Evolutionary conservation across 2,888 invertebrate genomes (phyloP).

Genomic region (Agrochola circellaris): DNA sequence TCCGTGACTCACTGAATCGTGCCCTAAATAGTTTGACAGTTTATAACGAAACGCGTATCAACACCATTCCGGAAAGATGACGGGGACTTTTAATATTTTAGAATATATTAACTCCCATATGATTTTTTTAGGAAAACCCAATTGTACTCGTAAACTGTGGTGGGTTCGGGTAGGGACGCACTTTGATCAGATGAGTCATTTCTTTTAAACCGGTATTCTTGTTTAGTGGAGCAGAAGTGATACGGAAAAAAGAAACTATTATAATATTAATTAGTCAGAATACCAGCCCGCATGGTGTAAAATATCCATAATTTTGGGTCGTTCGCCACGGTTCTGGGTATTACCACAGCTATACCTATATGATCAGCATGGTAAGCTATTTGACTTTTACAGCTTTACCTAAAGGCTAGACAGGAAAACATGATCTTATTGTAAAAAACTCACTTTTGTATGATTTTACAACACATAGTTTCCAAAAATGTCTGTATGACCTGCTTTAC

Average conservation of each 20-base stretch:
- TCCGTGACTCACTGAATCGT: constrained; percentile 56
- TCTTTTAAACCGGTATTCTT: constrained; percentile 7
- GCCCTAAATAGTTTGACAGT: constrained; percentile 55
- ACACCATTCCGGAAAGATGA: constrained; percentile 41
- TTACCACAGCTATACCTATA: neutral
- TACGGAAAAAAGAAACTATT: neutral
- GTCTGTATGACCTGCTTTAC: too few species aligned
- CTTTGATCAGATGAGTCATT: constrained; percentile 44
- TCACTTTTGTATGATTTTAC: too few species aligned
- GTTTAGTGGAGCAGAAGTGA: neutral
- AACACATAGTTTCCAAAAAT: too few species aligned
- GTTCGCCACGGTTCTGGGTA: neutral
- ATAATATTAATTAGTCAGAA: neutral
- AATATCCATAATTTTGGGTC: neutral
- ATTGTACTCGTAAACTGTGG: constrained; percentile 16
- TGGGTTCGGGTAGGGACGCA: neutral
- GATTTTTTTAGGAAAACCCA: constrained; percentile 36
- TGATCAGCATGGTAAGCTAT: neutral
- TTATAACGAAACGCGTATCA: constrained; percentile 52
- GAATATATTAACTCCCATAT: constrained; percentile 19
- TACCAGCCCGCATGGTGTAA: neutral
- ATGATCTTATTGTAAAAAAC: neutral
- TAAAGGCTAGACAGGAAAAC: constrained; percentile 3
- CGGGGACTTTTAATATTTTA: constrained; percentile 36
- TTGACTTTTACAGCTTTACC: neutral